Conservation (phyloP, 2,797 vertebrate genomes). For the Protosalanx chinensis region DNA sequence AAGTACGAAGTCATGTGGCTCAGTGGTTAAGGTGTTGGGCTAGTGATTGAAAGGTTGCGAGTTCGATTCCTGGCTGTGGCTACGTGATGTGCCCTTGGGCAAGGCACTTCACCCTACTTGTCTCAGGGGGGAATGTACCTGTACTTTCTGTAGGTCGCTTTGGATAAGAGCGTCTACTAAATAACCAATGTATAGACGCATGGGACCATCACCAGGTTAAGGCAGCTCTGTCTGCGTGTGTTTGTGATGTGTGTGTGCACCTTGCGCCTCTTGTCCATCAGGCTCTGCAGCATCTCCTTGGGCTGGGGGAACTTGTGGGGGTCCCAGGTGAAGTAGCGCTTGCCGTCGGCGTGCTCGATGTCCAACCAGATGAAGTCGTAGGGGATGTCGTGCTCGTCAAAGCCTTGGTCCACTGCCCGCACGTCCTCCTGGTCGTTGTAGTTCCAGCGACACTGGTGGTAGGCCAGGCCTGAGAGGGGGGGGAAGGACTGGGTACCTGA, state of each 20-base stretch:
- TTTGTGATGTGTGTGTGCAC: conserved; percentile 51
- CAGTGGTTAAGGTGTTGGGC: too few relatives aligned
- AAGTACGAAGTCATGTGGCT: too few relatives aligned
- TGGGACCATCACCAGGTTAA: not conserved
- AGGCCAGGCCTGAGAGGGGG: conserved; percentile 83
- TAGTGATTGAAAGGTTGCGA: too few relatives aligned
- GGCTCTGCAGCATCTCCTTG: conserved; percentile 78
- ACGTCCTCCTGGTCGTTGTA: conserved; percentile 94
- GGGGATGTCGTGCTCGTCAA: conserved; percentile 88
- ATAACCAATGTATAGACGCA: not conserved
- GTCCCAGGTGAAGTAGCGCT: conserved; percentile 97
- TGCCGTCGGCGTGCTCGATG: conserved; percentile 93
- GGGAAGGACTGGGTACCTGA: conserved; percentile 91
- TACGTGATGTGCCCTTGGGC: too few relatives aligned
- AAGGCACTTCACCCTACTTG: too few relatives aligned
- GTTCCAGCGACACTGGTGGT: conserved; percentile 98
- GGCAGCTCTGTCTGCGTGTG: not conserved
- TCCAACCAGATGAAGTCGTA: conserved; percentile 94
- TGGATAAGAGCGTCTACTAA: too few relatives aligned
- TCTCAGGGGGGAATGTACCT: too few relatives aligned
- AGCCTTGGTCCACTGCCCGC: conserved; percentile 77
- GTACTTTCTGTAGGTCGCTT: too few relatives aligned
- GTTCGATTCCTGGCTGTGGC: too few relatives aligned
- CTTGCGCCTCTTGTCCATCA: conserved; percentile 83
- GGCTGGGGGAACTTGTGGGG: conserved; percentile 84